Percentiles rank a stretch among this genome's conserved stretches.
These are phyloP conservation scores for Cosmorhoe ocellata DNA, from an alignment of 2,888 invertebrate species.

Conservation along the genomic window DNA sequence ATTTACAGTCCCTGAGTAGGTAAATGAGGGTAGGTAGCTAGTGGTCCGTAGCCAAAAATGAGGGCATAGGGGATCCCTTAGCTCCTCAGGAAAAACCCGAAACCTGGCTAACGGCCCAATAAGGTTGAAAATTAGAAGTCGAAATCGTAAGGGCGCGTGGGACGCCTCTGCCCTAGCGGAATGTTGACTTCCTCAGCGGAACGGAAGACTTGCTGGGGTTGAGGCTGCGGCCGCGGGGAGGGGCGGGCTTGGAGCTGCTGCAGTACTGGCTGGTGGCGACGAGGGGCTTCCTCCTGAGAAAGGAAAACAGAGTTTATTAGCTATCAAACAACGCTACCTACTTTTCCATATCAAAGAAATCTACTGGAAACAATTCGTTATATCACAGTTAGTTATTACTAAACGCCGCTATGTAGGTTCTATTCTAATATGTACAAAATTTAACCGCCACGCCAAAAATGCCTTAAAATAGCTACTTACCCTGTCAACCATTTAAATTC, in stretches of 20 bases:
- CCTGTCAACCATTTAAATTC: too few species aligned
- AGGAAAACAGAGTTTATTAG: neutral
- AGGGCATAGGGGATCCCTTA: neutral
- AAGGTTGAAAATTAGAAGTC: slow-evolving; percentile 56
- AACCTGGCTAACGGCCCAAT: neutral
- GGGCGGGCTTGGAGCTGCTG: slow-evolving; percentile 43
- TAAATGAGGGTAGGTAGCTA: slow-evolving; percentile 5
- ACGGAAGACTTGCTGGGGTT: slow-evolving; percentile 88
- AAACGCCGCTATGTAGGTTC: too few species aligned
- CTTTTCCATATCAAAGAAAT: too few species aligned
- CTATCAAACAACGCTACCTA: too few species aligned
- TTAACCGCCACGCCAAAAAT: too few species aligned
- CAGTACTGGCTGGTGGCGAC: slow-evolving; percentile 46
- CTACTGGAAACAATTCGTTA: too few species aligned
- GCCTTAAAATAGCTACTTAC: too few species aligned
- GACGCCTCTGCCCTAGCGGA: slow-evolving; percentile 90
- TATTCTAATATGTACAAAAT: too few species aligned
- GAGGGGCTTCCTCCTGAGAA: slow-evolving; percentile 53
- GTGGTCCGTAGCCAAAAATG: neutral
- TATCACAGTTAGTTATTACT: too few species aligned
- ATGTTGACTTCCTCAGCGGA: slow-evolving; percentile 94
- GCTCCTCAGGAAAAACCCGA: neutral
- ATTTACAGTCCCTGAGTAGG: slow-evolving; percentile 15
- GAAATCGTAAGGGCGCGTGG: slow-evolving; percentile 78
- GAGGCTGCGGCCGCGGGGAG: slow-evolving; percentile 53